phyloP scores from a whole-genome alignment of 1,140 invertebrate genomes.

The Tyrophagus putrescentiae region DNA sequence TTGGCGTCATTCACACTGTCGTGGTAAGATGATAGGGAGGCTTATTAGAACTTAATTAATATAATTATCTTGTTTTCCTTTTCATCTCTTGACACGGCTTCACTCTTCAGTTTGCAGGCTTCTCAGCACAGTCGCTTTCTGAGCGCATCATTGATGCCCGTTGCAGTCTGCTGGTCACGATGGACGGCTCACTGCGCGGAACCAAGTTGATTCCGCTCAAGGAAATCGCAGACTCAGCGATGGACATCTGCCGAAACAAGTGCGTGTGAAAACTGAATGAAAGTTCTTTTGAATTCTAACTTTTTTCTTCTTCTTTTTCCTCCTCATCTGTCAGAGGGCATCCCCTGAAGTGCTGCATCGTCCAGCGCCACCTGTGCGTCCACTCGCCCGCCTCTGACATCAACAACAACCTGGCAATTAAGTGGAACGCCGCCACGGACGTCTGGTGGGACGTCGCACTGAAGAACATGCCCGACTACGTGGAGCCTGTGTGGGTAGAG shows the following conservation, averaged over 20 bases:
- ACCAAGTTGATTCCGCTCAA: constrained; percentile 72
- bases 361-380: constrained; percentile 11
- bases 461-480: constrained; percentile 51
- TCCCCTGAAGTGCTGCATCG: constrained; percentile 13
- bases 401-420: constrained; percentile 14
- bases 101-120: constrained; percentile 66
- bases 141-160: constrained; percentile 78
- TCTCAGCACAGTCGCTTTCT: constrained; percentile 77
- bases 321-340: not conserved
- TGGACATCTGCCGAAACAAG: constrained; percentile 33
- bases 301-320: not conserved
- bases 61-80: constrained; percentile 22
- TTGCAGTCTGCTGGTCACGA: constrained; percentile 61
- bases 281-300: not conserved
- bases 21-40: constrained; percentile 48
- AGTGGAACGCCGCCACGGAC: constrained; percentile 45
- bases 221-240: constrained; percentile 59
- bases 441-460: constrained; percentile 83
- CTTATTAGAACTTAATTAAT: not conserved
- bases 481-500: constrained; percentile 80
- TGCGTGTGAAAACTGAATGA: constrained; percentile 26
- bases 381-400: not conserved
- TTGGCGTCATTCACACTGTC: constrained; percentile 90
- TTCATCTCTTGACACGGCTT: not conserved
- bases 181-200: constrained; percentile 81